Base-by-base conservation (phyloP, 2,113 vertebrate genomes). In the Saccopteryx bilineata region DNA sequence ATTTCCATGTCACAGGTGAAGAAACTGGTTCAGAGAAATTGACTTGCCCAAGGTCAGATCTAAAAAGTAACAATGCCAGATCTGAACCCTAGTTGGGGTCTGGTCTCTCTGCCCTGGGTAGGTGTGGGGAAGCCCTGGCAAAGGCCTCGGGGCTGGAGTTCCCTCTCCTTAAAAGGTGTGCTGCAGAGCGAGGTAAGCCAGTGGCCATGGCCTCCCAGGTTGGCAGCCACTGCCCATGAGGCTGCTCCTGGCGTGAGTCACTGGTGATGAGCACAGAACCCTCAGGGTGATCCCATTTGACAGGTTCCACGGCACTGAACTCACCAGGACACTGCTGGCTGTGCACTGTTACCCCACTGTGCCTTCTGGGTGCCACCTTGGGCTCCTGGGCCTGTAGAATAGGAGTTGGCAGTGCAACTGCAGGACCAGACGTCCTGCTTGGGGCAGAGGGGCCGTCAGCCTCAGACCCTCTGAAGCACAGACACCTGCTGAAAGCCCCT, bases 21-120 rank as follows among this genome's bases (percentile, higher is more conserved):
- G 61, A 65, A 94, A 82, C 87, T 1, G 0, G 56, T 94, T 93
- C 26, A 28, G 86, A 86, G 89, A 95, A 48, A 72, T 52, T 23
- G 93, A 95, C 95, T 96, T 74, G 86, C 89, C 96, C 93, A 96
- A 95, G 91, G 93, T 96, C 93, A 89, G 2, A 9, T 91, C 94
- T 79, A n/a, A 86, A 95, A 84, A 56, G 69, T 6, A 33, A 50
- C 0, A 4, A n/a, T 33, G 63, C 72, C 81, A 54, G 24, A 18
- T 78, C 1, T 31, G 85, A 95, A 61, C 46, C 69, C 81, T 48
- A 79, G 78, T 71, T 0, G 68, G 31, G 39, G 63, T 60, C 68
- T 61, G 60, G 61, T 68, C 33, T 61, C 80, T 66, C 23, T 23
- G 21, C n/a, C 19, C 28, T 0, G 0, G 19, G 66, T 26, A 10